phyloP scores from a whole-genome alignment of 23 tunicate genomes.

The Phallusia fumigata region DNA sequence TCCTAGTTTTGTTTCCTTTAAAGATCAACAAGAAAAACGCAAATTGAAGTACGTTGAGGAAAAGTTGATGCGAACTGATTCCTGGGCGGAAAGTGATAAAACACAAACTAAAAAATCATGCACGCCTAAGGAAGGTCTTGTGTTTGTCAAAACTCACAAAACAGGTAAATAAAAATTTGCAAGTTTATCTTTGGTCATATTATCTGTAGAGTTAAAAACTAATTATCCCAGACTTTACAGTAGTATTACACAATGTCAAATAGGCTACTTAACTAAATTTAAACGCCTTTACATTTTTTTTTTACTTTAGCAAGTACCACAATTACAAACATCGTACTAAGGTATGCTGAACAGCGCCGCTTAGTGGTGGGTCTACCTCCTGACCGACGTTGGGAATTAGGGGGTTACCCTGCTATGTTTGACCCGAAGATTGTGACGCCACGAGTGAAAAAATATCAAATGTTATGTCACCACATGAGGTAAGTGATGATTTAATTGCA shows the following conservation, averaged over 20 bases:
- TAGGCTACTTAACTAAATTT: background rate
- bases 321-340: constrained; percentile 73
- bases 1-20: too few species aligned
- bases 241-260: too few species aligned
- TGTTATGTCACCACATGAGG: constrained; percentile 90
- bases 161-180: constrained; percentile 40
- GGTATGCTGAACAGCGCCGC: constrained; percentile 69
- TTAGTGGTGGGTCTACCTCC: constrained; percentile 85
- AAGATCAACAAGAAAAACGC: too few species aligned
- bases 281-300: constrained; percentile 13
- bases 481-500: too few species aligned
- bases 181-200: too few species aligned
- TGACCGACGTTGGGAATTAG: constrained; percentile 77
- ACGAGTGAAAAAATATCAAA: constrained; percentile 61
- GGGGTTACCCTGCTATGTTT: constrained; percentile 88
- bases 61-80: too few species aligned
- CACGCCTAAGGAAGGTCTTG: constrained; percentile 27
- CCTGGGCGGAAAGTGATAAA: too few species aligned
- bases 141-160: constrained; percentile 89
- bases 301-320: constrained; percentile 80
- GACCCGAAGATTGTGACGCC: constrained; percentile 60
- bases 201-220: too few species aligned
- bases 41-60: too few species aligned
- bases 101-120: background rate
- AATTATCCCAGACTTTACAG: too few species aligned